These are phyloP conservation scores for Drosophila ananassae DNA, from an alignment of 1,140 invertebrate genomes.

Conservation along the genomic window DNA sequence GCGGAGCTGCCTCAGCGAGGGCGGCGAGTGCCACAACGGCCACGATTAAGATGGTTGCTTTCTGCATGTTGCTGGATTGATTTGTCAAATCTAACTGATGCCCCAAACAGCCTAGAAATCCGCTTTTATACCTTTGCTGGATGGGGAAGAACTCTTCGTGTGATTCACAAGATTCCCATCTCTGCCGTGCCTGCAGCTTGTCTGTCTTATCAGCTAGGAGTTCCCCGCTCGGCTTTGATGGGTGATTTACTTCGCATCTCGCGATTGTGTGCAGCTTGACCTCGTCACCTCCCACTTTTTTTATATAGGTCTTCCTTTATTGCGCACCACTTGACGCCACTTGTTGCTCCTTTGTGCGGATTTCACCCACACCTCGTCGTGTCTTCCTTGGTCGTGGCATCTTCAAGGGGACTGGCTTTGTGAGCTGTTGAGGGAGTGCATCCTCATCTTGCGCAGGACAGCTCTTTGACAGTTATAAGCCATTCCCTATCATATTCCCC, in stretches of 20 bases:
- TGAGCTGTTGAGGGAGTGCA: conserved; percentile 8
- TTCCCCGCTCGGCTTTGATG: conserved; percentile 29
- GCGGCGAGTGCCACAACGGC: conserved; percentile 52
- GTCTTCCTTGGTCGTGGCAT: conserved; percentile 7
- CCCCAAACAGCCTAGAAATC: not conserved
- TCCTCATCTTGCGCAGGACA: conserved; percentile 40
- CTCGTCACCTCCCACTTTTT: conserved; percentile 14
- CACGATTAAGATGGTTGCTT: conserved; percentile 49
- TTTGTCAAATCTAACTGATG: conserved; percentile 42
- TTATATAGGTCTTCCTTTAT: not conserved
- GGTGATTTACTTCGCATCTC: conserved; percentile 35
- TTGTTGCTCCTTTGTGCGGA: conserved; percentile 37
- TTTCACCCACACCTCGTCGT: conserved; percentile 11
- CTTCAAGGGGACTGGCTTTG: conserved; percentile 34
- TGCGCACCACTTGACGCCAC: conserved; percentile 28
- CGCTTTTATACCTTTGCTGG: conserved; percentile 30
- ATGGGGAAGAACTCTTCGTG: conserved; percentile 40
- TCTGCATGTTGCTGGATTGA: conserved; percentile 51
- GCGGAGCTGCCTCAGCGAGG: conserved; percentile 54
- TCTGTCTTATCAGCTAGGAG: conserved; percentile 50
- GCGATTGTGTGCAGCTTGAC: conserved; percentile 12
- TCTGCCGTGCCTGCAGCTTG: not conserved
- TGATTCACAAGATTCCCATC: conserved; percentile 47
- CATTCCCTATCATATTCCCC: conserved; percentile 19
- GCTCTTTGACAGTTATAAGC: conserved; percentile 50